Conservation (phyloP, 2,888 invertebrate species). For the Spilosoma lubricipeda region DNA sequence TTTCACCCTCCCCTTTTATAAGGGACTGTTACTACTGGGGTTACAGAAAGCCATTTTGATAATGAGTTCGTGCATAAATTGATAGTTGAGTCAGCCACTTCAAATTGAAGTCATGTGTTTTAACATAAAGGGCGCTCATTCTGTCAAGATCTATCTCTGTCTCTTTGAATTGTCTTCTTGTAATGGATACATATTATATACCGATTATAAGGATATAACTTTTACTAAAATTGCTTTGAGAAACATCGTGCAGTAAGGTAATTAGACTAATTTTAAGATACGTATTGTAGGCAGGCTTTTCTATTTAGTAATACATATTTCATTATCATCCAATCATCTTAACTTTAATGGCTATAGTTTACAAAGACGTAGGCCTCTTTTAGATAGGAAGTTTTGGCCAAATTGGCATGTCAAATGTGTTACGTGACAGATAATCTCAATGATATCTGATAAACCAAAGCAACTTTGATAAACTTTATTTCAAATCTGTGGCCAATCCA, state of each 20-base stretch:
- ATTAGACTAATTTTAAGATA: not conserved
- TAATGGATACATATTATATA: too few species aligned
- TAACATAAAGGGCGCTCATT: not conserved
- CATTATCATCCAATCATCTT: too few species aligned
- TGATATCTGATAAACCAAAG: constrained; percentile 43
- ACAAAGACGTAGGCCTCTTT: too few species aligned
- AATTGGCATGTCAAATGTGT: not conserved
- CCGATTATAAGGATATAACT: not conserved
- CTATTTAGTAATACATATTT: not conserved
- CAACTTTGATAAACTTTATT: constrained; percentile 32
- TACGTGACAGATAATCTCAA: constrained; percentile 34
- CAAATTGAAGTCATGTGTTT: not conserved
- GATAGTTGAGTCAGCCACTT: not conserved
- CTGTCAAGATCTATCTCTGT: not conserved
- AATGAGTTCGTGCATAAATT: not conserved
- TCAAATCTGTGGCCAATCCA: constrained; percentile 10
- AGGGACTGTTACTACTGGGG: not conserved
- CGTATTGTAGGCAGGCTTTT: not conserved
- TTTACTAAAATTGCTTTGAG: not conserved
- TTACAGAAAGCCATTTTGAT: not conserved
- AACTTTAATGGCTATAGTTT: too few species aligned
- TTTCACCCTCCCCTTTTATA: not conserved
- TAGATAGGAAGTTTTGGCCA: too few species aligned
- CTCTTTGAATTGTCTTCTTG: not conserved
- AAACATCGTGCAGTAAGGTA: not conserved